Base-by-base conservation (phyloP, 53 echinoderm and acorn worm species). In the Luidia sarsii region DNA sequence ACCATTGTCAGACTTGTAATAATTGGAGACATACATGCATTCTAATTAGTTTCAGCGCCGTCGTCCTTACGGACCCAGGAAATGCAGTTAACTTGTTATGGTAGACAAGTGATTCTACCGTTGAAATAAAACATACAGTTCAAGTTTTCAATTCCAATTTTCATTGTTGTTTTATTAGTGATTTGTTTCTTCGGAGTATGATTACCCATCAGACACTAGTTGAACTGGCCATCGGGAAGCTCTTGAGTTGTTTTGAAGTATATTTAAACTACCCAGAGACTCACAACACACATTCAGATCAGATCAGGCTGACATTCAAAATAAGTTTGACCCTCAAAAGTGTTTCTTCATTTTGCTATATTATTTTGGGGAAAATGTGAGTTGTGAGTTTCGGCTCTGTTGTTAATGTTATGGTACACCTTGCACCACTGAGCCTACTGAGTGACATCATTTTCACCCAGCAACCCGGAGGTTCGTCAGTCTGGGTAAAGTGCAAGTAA, bases 381-480 rank as follows among this genome's bases (percentile, higher is more conserved):
- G 8, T 46, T 46, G 46, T 46, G 46, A 46, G 46, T 46, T 46
- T 8, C 46, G 46, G 46, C 46, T 46, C 46, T 46, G 8, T 46
- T 46, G 46, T 46, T 46, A 46, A 46, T 46, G 46, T 46, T 46
- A 46, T 46, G 46, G 46, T 46, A 46, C 46, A 46, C 46, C 46
- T 46, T 46, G 46, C 46, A 46, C 15, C 15, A 46, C 46, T 46
- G 46, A 46, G 46, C 46, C 46, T 46, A 46, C 46, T 10, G 46
- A 46, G 46, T 46, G 46, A 46, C 13, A 36, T 19, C 51, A 56
- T 1, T 6, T 34, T 67, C 67, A 41, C 48, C 48, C 48, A 67
- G 67, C 28, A 67, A 46, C 48, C 67, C 67, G 1, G 0, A 31
- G 67, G 46, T 67, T 67, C 67, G 27, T 30, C 67, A 67, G 67